Evolutionary conservation across 2,797 vertebrate genomes (phyloP).

Genomic region (Paguma larvata): DNA sequence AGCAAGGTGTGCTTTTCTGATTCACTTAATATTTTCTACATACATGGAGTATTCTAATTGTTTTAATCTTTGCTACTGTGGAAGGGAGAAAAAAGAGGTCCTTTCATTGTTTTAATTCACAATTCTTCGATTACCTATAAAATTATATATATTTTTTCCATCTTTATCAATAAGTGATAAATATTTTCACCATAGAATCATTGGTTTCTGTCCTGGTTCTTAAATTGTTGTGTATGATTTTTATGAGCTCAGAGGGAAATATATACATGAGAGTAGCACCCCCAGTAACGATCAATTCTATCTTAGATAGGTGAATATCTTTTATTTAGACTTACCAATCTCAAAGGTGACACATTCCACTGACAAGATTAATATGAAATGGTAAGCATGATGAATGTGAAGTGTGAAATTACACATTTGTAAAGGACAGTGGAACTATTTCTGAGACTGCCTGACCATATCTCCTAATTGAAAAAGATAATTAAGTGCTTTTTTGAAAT

Average conservation of each 20-base stretch:
- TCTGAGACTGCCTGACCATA: neutral
- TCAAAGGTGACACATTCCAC: neutral
- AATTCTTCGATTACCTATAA: constrained; percentile 9
- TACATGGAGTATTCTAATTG: neutral
- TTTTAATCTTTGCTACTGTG: neutral
- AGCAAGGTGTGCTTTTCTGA: neutral
- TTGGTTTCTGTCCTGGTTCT: neutral
- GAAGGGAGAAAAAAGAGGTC: neutral
- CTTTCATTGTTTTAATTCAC: neutral
- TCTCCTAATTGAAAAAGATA: neutral
- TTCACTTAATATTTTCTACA: neutral
- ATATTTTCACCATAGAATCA: neutral
- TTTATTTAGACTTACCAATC: neutral
- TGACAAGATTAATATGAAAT: neutral
- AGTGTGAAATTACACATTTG: neutral
- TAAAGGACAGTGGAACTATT: neutral
- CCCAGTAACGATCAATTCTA: neutral
- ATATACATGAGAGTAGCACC: neutral
- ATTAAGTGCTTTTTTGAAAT: neutral
- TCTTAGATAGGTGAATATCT: neutral
- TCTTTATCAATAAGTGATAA: neutral
- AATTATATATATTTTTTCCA: neutral
- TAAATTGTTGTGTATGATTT: neutral
- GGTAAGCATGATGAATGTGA: neutral
- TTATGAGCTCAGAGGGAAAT: neutral